phyloP scores from a whole-genome alignment of 2,888 invertebrate genomes.

The Macrosiphum euphorbiae region DNA sequence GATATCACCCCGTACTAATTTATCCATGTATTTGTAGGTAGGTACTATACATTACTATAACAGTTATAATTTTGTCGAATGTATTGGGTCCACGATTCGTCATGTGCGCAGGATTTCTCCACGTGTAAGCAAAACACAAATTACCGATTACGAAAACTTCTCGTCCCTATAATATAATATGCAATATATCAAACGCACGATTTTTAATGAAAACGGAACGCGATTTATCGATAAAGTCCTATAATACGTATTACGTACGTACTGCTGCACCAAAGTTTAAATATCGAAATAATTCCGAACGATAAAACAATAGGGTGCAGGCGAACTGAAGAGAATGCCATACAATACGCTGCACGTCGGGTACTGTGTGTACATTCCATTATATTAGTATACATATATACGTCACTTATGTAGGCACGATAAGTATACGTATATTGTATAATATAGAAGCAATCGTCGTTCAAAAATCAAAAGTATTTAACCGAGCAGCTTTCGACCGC shows the following conservation, averaged over 20 bases:
- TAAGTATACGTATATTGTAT: background rate
- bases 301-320: background rate
- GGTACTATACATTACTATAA: background rate
- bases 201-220: constrained; percentile 26
- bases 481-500: background rate
- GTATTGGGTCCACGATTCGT: background rate
- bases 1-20: background rate
- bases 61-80: background rate
- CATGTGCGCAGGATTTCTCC: background rate
- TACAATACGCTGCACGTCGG: background rate
- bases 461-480: constrained; percentile 10
- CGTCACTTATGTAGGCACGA: background rate
- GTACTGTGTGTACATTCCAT: background rate
- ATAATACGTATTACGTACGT: background rate
- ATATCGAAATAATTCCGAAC: constrained; percentile 30
- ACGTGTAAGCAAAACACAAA: background rate
- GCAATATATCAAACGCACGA: background rate
- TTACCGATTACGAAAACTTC: background rate
- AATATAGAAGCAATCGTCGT: background rate
- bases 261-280: background rate
- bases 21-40: background rate
- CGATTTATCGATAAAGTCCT: background rate
- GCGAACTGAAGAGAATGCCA: background rate
- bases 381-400: background rate
- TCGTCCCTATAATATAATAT: background rate